A percentile compares a stretch with the other conserved stretches of the same genome.
Conservation (phyloP, 2,888 invertebrate species). For the Crossocerus cetratus region DNA sequence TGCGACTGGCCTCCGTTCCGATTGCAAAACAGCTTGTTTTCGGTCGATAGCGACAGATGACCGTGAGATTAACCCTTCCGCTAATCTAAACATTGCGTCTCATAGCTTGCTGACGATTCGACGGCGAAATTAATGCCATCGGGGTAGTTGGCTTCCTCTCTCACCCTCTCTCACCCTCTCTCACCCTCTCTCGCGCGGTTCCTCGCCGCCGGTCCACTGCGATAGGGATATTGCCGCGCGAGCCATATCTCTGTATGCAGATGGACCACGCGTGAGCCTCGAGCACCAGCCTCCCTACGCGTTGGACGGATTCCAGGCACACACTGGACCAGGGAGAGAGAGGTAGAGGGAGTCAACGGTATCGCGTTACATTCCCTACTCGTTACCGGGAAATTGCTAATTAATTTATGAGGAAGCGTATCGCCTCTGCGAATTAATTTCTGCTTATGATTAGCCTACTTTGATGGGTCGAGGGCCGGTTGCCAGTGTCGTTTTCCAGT, state of each 20-base stretch:
- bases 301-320: constrained; percentile 36
- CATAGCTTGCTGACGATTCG: constrained; percentile 27
- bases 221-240: constrained; percentile 35
- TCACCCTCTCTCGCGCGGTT: too few species aligned
- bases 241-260: background rate
- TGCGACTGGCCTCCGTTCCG: constrained; percentile 4
- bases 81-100: constrained; percentile 36
- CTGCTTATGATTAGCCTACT: background rate
- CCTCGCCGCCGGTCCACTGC: background rate
- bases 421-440: background rate
- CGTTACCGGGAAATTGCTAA: constrained; percentile 30
- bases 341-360: constrained; percentile 14
- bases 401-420: constrained; percentile 24
- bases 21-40: constrained; percentile 15
- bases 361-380: constrained; percentile 16
- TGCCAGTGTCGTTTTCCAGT: too few species aligned
- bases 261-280: background rate
- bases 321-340: background rate
- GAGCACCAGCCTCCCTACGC: background rate
- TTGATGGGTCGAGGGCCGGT: background rate
- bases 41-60: constrained; percentile 8
- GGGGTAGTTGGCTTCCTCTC: constrained; percentile 22
- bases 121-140: constrained; percentile 44
- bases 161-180: too few species aligned
- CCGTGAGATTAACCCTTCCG: constrained; percentile 40